Percentiles rank a stretch among this genome's conserved stretches.
These are phyloP conservation scores for Tragelaphus scriptus DNA, from an alignment of 2,113 vertebrate genomes.

Conservation along the genomic window DNA sequence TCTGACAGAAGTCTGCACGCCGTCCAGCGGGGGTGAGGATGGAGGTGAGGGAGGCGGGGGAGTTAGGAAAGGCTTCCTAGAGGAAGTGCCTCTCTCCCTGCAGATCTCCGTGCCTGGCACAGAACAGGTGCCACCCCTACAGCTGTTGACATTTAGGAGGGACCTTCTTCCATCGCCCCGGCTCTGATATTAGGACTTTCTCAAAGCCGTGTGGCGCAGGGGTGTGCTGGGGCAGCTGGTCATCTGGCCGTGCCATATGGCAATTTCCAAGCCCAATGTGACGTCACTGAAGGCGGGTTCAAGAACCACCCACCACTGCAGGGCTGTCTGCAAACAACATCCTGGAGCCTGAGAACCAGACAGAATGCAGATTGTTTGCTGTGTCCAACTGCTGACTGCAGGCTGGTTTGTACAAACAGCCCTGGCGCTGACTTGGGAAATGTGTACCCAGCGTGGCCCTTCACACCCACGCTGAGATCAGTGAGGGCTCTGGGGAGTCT, in stretches of 20 bases:
- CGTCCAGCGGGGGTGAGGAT: background rate
- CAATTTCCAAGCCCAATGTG: background rate
- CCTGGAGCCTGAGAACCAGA: background rate
- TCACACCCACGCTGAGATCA: fast-evolving
- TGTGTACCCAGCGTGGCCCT: fast-evolving
- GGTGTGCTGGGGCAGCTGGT: background rate
- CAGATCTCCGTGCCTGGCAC: background rate
- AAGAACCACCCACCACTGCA: background rate
- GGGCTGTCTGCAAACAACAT: fast-evolving
- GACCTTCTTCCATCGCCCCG: fast-evolving
- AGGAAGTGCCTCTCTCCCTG: background rate
- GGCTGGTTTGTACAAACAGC: background rate
- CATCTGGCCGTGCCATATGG: fast-evolving
- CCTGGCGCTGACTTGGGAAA: fast-evolving
- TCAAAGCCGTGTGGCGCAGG: fast-evolving
- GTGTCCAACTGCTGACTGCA: fast-evolving
- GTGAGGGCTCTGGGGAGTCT: background rate
- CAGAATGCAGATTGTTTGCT: fast-evolving
- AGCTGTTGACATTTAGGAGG: background rate
- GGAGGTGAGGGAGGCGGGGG: background rate
- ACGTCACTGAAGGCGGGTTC: fast-evolving
- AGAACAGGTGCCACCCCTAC: background rate
- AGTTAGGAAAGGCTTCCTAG: background rate
- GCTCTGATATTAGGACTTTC: background rate
- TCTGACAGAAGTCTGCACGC: fast-evolving